A percentile compares a stretch with the other conserved stretches of the same genome.
Conservation (phyloP, 2,113 vertebrate genomes). For the Craseonycteris thonglongyai region DNA sequence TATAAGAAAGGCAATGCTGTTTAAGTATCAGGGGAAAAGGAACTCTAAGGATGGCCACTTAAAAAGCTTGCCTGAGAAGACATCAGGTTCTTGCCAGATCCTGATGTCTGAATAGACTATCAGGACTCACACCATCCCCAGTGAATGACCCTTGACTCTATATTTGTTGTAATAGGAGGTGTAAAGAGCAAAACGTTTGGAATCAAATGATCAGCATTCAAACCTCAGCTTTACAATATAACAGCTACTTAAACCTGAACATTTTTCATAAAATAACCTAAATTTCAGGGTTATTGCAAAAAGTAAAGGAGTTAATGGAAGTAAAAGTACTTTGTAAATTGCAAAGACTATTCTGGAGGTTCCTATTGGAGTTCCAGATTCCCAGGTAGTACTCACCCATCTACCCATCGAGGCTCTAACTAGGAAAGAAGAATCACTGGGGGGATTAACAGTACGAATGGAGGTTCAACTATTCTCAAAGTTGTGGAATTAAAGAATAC, state of each 20-base stretch:
- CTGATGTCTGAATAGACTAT: not conserved
- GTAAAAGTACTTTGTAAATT: not conserved
- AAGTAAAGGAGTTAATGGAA: not conserved
- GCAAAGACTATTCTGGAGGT: not conserved
- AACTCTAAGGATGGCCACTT: not conserved
- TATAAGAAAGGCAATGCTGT: not conserved
- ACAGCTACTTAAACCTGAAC: not conserved
- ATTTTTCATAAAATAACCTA: not conserved
- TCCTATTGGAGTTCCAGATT: not conserved
- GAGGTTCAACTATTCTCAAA: not conserved
- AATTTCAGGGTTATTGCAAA: not conserved
- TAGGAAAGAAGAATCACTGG: not conserved
- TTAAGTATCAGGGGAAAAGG: not conserved
- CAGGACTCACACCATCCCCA: not conserved
- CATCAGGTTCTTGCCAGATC: not conserved
- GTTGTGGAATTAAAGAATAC: not conserved
- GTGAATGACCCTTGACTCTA: not conserved
- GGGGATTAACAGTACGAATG: not conserved
- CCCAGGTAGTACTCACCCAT: not conserved
- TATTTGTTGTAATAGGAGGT: not conserved
- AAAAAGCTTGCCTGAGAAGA: conserved; percentile 7
- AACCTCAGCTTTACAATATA: not conserved
- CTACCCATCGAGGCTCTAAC: not conserved
- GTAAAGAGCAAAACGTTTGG: not conserved
- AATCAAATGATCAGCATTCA: not conserved